phyloP scores from a whole-genome alignment of 2,113 vertebrate genomes.

The Galbula dea region DNA sequence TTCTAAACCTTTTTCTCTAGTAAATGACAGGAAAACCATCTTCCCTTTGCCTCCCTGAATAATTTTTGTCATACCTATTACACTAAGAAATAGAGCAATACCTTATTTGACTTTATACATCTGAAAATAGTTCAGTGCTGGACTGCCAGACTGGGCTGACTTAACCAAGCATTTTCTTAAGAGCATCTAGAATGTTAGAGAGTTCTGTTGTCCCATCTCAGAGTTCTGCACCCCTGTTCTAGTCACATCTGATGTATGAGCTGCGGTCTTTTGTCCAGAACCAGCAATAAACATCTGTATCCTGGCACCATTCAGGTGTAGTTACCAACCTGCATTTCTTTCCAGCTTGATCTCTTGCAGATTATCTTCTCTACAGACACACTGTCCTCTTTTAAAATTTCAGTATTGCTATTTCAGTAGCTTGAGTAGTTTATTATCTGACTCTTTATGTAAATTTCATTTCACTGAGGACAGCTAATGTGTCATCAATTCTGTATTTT shows the following conservation, averaged over 20 bases:
- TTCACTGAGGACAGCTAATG: not conserved
- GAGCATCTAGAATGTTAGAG: not conserved
- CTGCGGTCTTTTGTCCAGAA: not conserved
- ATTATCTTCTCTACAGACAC: not conserved
- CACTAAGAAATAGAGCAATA: not conserved
- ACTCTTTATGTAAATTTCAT: not conserved
- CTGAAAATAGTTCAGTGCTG: not conserved
- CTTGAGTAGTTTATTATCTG: not conserved
- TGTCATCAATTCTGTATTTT: not conserved
- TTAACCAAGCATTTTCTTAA: not conserved
- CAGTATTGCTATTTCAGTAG: not conserved
- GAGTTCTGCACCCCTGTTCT: not conserved
- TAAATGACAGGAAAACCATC: not conserved
- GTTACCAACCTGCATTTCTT: not conserved
- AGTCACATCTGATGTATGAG: not conserved
- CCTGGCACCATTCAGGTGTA: not conserved
- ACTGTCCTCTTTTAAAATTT: not conserved
- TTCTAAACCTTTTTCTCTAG: not conserved
- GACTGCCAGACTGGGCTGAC: not conserved
- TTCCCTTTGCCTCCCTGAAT: not conserved
- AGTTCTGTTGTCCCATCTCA: not conserved
- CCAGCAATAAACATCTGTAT: not conserved
- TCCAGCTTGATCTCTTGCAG: not conserved
- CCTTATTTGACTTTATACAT: not conserved
- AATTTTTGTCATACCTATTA: not conserved